Percentiles rank a stretch among this genome's conserved stretches.
phyloP scores from a whole-genome alignment of 2,797 vertebrate species.

The Sebastes paucispinis region DNA sequence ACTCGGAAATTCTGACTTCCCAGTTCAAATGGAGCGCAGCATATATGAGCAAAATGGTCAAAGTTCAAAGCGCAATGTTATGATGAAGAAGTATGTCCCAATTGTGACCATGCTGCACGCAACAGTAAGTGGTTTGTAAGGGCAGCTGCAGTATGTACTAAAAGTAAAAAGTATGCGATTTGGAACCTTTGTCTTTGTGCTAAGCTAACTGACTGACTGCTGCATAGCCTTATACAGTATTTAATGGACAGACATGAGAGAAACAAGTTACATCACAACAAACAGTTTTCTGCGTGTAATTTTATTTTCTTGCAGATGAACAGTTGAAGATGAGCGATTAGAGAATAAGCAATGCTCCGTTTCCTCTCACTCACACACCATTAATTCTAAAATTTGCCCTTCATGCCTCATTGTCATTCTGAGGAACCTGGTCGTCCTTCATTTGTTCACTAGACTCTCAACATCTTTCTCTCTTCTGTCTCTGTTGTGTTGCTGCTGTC shows the following conservation, averaged over 20 bases:
- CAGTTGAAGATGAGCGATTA: constrained; percentile 12
- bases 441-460: constrained; percentile 24
- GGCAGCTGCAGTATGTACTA: too few species aligned
- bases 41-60: too few species aligned
- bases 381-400: constrained; percentile 7
- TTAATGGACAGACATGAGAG: background rate
- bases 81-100: too few species aligned
- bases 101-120: too few species aligned
- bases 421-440: constrained; percentile 37
- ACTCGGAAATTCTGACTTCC: too few species aligned
- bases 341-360: background rate
- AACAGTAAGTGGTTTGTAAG: too few species aligned
- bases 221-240: background rate
- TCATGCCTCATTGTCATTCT: constrained; percentile 48
- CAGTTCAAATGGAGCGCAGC: too few species aligned
- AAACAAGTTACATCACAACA: background rate
- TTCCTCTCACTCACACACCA: constrained; percentile 5
- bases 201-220: background rate
- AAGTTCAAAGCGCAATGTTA: too few species aligned
- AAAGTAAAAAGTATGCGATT: too few species aligned
- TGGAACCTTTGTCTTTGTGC: background rate
- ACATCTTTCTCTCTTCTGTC: constrained; percentile 5
- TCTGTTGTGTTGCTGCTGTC: constrained; percentile 27
- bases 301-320: background rate
- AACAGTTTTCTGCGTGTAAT: background rate